Conservation (phyloP, 2,113 vertebrate species). For the Machaerirhynchus nigripectus region DNA sequence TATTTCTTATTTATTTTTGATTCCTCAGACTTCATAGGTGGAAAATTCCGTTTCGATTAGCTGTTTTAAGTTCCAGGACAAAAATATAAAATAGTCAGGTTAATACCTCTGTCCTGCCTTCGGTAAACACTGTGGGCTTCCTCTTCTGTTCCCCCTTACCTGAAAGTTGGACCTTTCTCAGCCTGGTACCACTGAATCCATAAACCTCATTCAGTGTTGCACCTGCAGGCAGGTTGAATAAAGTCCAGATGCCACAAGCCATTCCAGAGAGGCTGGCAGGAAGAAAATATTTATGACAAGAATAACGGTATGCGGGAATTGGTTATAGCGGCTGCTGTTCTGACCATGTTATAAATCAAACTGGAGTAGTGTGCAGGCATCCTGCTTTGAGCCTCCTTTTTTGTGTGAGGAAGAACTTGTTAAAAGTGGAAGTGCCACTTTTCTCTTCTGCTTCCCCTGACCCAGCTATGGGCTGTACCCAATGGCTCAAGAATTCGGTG, state of each 20-base stretch:
- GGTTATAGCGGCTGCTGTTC: background rate
- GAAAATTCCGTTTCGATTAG: background rate
- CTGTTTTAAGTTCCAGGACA: background rate
- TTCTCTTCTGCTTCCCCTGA: background rate
- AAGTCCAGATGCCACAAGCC: background rate
- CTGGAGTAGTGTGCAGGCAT: background rate
- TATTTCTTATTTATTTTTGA: background rate
- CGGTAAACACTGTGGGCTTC: background rate
- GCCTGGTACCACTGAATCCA: background rate
- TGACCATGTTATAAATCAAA: rapidly evolving
- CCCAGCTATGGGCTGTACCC: background rate
- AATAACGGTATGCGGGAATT: background rate
- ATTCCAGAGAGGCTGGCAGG: background rate
- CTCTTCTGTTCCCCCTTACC: background rate
- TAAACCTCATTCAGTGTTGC: background rate
- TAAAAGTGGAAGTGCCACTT: background rate
- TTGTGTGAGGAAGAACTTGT: background rate
- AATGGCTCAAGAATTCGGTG: background rate
- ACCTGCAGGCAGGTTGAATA: background rate
- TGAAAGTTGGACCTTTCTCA: background rate
- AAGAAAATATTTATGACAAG: background rate
- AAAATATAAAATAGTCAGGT: rapidly evolving
- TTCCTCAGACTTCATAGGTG: background rate
- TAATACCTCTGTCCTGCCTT: background rate
- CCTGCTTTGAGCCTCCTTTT: background rate